Percentiles rank a stretch among this genome's conserved stretches.
phyloP scores from a whole-genome alignment of 2,797 vertebrate genomes.

The Neosilurus mollespiculum region DNA sequence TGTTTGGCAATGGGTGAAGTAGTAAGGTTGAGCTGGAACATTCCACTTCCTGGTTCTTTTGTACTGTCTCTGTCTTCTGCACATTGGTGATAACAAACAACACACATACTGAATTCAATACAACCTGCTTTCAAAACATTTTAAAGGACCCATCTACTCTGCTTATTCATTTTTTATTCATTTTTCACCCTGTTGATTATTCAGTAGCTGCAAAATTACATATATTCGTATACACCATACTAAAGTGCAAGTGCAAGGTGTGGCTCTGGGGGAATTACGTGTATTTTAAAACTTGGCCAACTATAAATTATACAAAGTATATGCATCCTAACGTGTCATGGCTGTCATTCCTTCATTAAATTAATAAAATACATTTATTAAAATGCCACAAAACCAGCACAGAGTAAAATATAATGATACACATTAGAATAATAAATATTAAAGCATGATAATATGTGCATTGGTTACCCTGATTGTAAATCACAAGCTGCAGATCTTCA shows the following conservation, averaged over 20 bases:
- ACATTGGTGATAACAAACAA: constrained; percentile 52
- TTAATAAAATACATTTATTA: not conserved
- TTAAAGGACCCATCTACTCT: not conserved
- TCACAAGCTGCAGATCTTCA: constrained; percentile 21
- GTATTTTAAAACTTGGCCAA: not conserved
- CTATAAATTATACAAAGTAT: not conserved
- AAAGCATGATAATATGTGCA: not conserved
- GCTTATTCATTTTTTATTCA: too few species aligned
- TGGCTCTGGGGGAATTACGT: not conserved
- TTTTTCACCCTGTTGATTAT: not conserved
- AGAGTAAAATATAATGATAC: not conserved
- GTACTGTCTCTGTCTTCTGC: constrained; percentile 43
- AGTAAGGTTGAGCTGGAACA: not conserved
- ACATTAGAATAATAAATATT: not conserved
- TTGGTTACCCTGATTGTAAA: not conserved
- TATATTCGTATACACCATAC: not conserved
- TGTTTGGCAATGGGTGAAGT: constrained; percentile 6
- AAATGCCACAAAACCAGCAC: not conserved
- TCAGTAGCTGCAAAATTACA: not conserved
- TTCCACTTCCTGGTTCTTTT: constrained; percentile 40
- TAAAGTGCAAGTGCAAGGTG: not conserved
- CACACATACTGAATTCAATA: constrained; percentile 17
- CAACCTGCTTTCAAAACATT: constrained; percentile 40
- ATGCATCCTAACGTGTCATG: not conserved
- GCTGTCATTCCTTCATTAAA: not conserved